Percentiles rank a stretch among this genome's conserved stretches.
Evolutionary conservation across 2,888 invertebrate genomes (phyloP).

Genomic region (Hydrotaea diabolus): DNA sequence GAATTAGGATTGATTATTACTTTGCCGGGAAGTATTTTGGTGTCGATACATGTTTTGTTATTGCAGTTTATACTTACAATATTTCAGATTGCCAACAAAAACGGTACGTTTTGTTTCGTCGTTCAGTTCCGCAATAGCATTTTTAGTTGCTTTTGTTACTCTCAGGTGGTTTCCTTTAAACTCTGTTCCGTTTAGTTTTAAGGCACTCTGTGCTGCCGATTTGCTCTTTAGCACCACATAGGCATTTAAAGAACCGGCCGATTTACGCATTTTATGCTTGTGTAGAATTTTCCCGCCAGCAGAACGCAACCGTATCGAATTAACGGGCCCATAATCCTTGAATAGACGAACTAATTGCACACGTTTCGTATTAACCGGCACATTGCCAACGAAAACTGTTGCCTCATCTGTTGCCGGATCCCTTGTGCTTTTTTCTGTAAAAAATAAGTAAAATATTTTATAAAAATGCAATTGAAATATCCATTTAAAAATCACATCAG

Average conservation of each 20-base stretch:
- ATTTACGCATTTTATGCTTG: slow-evolving; percentile 76
- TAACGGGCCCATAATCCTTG: slow-evolving; percentile 72
- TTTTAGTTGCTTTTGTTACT: slow-evolving; percentile 72
- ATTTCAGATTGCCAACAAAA: slow-evolving; percentile 80
- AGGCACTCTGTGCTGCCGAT: slow-evolving; percentile 73
- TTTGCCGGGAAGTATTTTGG: too few species aligned
- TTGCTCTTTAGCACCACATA: slow-evolving; percentile 75
- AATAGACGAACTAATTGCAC: slow-evolving; percentile 75
- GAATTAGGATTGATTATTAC: too few species aligned
- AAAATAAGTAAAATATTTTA: neutral
- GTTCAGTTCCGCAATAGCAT: slow-evolving; percentile 46
- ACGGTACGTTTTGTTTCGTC: slow-evolving; percentile 74
- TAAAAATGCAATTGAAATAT: neutral
- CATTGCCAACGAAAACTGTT: slow-evolving; percentile 80
- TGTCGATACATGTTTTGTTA: too few species aligned
- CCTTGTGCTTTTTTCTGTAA: slow-evolving; percentile 40
- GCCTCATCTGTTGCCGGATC: slow-evolving; percentile 71
- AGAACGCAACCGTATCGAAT: slow-evolving; percentile 76
- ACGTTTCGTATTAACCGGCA: slow-evolving; percentile 78
- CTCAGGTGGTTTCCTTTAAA: slow-evolving; percentile 77
- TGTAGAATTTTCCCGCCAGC: slow-evolving; percentile 75
- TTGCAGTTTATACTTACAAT: too few species aligned
- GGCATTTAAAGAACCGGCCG: slow-evolving; percentile 75
- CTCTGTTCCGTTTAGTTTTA: slow-evolving; percentile 75
- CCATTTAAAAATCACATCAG: too few species aligned